Conservation (phyloP, 2,797 vertebrate genomes). For the Cheracebus regulus region DNA sequence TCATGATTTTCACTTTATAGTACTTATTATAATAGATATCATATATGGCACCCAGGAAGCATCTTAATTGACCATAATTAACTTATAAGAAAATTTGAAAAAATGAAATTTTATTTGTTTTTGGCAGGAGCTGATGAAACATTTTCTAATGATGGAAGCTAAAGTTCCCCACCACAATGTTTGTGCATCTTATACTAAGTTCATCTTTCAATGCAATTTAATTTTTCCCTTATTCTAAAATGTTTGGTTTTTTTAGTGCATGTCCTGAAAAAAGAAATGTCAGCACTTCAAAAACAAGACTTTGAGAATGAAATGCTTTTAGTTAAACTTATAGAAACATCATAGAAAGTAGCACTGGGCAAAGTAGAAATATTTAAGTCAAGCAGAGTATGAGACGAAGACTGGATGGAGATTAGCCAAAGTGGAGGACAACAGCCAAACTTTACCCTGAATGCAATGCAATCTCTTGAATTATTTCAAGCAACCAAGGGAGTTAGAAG, state of each 20-base stretch:
- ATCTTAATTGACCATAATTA: not conserved
- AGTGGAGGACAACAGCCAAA: not conserved
- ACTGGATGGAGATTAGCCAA: not conserved
- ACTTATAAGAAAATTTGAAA: conserved; percentile 49
- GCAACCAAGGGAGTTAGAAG: not conserved
- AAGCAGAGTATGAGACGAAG: not conserved
- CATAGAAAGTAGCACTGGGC: not conserved
- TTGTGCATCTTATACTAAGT: not conserved
- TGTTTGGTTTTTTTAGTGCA: conserved; percentile 51
- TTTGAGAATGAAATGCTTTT: conserved; percentile 57
- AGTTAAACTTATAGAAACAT: conserved; percentile 49
- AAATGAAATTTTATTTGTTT: conserved; percentile 32
- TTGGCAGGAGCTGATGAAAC: conserved; percentile 7
- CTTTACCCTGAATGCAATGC: not conserved
- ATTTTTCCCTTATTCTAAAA: conserved; percentile 71
- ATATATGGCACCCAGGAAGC: not conserved
- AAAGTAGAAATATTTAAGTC: not conserved
- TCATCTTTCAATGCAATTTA: fast-evolving
- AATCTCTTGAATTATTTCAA: not conserved
- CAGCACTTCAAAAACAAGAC: conserved; percentile 50
- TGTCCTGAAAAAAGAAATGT: conserved; percentile 57
- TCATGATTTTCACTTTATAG: conserved; percentile 37
- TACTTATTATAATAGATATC: not conserved
- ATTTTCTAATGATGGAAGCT: conserved; percentile 38
- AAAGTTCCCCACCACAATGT: conserved; percentile 14